Evolutionary conservation across 2,888 invertebrate species (phyloP), one percentile per base, ranked within the genome.

Genomic region (Hermaeophaga mercurialis): DNA sequence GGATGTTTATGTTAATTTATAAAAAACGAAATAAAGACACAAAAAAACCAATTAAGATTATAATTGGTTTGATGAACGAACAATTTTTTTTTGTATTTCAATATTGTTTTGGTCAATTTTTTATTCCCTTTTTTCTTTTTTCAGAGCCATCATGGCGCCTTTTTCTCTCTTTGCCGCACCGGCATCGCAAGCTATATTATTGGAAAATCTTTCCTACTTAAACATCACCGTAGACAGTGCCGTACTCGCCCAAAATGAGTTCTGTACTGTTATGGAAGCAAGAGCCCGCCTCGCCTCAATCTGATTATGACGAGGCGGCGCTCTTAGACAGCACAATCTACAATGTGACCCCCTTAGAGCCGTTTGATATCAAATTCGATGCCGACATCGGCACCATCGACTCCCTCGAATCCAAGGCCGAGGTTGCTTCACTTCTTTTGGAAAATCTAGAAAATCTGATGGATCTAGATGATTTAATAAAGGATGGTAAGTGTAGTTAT

Each of bases 71-170:
- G n/a, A n/a, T n/a, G n/a, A n/a, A n/a, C n/a, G n/a, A n/a, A n/a
- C n/a, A n/a, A n/a, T n/a, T n/a, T n/a, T n/a, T n/a, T n/a, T n/a
- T n/a, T n/a, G n/a, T n/a, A n/a, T n/a, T n/a, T n/a, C n/a, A n/a
- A n/a, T n/a, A n/a, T n/a, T n/a, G n/a, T n/a, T n/a, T n/a, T n/a
- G n/a, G n/a, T n/a, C n/a, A n/a, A n/a, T n/a, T n/a, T n/a, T n/a
- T n/a, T n/a, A n/a, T n/a, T n/a, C n/a, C n/a, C n/a, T n/a, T n/a
- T n/a, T n/a, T n/a, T n/a, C n/a, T 70, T 73, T 63, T 72, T 71
- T 62, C 83, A 91, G 91, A 81, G 90, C 90, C 91, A 87, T 71
- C 76, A 91, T 91, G 91, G 91, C 91, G 85, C 82, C 84, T 82
- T 79, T 79, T 79, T 77, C 82, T 82, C 83, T 82, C 33, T 19